These are phyloP conservation scores for Loxodonta africana DNA, from an alignment of 2,113 vertebrate species.

Conservation along the genomic window DNA sequence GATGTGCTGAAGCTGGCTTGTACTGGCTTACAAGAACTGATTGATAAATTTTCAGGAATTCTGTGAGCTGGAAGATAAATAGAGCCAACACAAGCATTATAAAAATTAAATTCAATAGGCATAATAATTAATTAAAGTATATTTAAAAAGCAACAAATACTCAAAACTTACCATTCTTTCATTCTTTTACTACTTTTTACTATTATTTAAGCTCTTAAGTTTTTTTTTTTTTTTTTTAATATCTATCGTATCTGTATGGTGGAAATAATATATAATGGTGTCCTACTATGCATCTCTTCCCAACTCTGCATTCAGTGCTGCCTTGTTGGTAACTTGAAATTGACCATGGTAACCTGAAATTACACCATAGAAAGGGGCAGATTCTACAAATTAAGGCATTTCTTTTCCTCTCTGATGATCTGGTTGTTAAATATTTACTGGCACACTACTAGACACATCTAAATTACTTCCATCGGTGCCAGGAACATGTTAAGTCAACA, in stretches of 20 bases:
- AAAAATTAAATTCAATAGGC: neutral
- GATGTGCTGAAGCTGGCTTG: neutral
- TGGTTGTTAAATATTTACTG: neutral
- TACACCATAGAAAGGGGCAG: neutral
- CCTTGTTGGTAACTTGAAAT: neutral
- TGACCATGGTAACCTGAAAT: neutral
- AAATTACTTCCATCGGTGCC: neutral
- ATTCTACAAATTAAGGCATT: neutral
- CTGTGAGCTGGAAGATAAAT: neutral
- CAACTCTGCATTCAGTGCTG: neutral
- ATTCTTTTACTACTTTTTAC: neutral
- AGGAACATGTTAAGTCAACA: neutral
- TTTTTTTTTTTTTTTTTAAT: neutral
- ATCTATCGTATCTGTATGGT: neutral
- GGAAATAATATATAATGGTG: neutral
- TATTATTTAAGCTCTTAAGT: neutral
- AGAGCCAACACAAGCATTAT: neutral
- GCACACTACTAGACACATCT: neutral
- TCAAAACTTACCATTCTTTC: neutral
- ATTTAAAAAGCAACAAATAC: neutral
- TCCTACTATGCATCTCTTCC: neutral
- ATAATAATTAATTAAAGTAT: neutral
- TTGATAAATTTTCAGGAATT: neutral
- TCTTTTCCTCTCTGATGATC: neutral
- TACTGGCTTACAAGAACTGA: neutral